Conservation (phyloP, 2,113 vertebrate genomes). For the Corythaeola cristata region DNA sequence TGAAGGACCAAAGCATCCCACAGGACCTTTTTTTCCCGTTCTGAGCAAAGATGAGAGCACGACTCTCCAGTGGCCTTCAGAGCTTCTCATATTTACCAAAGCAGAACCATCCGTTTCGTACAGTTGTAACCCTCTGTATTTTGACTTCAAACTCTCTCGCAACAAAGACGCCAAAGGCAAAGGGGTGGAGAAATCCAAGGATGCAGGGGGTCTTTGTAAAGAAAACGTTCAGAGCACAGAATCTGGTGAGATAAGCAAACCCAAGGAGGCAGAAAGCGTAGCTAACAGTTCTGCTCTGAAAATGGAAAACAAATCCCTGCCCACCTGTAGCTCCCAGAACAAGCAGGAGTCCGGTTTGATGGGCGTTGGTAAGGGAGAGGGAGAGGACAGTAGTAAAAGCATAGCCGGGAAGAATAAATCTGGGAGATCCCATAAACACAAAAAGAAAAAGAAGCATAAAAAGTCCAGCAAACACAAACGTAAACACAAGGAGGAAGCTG, state of each 20-base stretch:
- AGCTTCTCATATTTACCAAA: conserved; percentile 93
- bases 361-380: conserved; percentile 22
- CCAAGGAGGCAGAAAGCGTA: conserved; percentile 40
- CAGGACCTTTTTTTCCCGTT: conserved; percentile 92
- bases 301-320: conserved; percentile 35
- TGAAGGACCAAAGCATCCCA: conserved; percentile 85
- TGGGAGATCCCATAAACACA: conserved; percentile 90
- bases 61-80: conserved; percentile 96
- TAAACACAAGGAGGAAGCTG: conserved; percentile 81
- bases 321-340: conserved; percentile 29
- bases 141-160: conserved; percentile 95
- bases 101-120: conserved; percentile 92
- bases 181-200: conserved; percentile 74
- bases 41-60: conserved; percentile 97
- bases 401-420: conserved; percentile 66
- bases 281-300: conserved; percentile 15
- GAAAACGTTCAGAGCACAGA: conserved; percentile 48
- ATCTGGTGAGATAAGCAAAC: conserved; percentile 11
- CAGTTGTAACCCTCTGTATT: conserved; percentile 98
- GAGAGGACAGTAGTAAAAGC: conserved; percentile 70
- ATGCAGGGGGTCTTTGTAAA: conserved; percentile 39
- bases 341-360: conserved; percentile 43
- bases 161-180: conserved; percentile 85
- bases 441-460: conserved; percentile 97
- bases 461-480: conserved; percentile 87